Percentiles rank a stretch among this genome's conserved stretches.
phyloP scores from a whole-genome alignment of 1,140 invertebrate species.

The Aphelinus atriplicis region DNA sequence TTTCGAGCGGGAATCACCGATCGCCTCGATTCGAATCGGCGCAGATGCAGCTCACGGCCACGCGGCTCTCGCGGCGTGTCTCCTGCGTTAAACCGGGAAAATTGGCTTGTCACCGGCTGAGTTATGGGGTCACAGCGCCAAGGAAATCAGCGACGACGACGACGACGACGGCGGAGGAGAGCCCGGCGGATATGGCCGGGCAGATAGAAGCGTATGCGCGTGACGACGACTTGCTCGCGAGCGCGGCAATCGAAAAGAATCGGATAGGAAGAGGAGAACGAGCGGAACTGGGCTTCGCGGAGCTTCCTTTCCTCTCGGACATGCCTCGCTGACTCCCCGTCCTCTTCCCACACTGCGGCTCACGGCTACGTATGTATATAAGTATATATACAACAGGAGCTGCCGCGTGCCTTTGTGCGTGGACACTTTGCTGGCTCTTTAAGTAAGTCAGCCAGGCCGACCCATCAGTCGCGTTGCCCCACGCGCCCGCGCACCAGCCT shows the following conservation, averaged over 20 bases:
- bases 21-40: too few species aligned
- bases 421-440: not conserved
- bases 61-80: too few species aligned
- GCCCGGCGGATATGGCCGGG: not conserved
- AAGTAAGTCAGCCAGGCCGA: conserved; percentile 7
- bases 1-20: too few species aligned
- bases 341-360: conserved; percentile 56
- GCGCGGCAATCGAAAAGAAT: conserved; percentile 37
- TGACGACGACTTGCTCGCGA: too few species aligned
- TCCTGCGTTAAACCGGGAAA: not conserved
- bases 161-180: conserved; percentile 11
- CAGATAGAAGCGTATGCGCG: not conserved
- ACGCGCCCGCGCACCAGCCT: conserved; percentile 38
- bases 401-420: conserved; percentile 36
- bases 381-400: not conserved
- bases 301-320: conserved; percentile 63
- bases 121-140: conserved; percentile 12
- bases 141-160: conserved; percentile 35
- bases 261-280: conserved; percentile 59
- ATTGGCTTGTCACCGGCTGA: conserved; percentile 23
- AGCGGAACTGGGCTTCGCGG: conserved; percentile 63
- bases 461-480: not conserved
- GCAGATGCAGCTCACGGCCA: too few species aligned
- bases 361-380: conserved; percentile 6
- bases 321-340: conserved; percentile 57